Conservation (phyloP, 2,797 vertebrate species). For the Erpetoichthys calabaricus region DNA sequence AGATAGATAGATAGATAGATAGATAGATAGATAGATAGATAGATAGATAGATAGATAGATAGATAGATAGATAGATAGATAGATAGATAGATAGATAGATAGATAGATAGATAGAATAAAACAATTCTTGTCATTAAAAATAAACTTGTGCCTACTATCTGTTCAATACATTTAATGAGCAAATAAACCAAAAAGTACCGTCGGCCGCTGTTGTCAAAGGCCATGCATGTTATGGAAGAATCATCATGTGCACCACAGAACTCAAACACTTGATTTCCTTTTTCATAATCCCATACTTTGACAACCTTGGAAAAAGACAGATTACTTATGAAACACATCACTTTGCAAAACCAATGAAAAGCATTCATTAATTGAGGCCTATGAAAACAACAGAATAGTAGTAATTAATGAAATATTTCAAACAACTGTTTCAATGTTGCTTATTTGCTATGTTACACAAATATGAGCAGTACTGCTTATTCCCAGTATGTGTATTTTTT, state of each 20-base stretch:
- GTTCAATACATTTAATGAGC: background rate
- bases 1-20: too few relatives aligned
- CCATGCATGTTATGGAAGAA: slow-evolving; percentile 48
- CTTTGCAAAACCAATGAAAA: background rate
- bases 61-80: too few relatives aligned
- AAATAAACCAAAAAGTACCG: slow-evolving; percentile 27
- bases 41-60: too few relatives aligned
- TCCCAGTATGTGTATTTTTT: too few relatives aligned
- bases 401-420: background rate
- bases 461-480: too few relatives aligned
- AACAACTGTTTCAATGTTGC: too few relatives aligned
- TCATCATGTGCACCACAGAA: slow-evolving; percentile 36
- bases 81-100: too few relatives aligned
- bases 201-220: slow-evolving; percentile 48
- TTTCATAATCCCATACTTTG: slow-evolving; percentile 61
- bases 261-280: slow-evolving; percentile 45
- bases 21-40: too few relatives aligned
- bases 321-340: background rate
- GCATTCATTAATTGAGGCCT: background rate
- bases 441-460: background rate
- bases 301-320: slow-evolving; percentile 32
- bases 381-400: background rate
- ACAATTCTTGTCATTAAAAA: too few relatives aligned
- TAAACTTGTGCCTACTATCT: background rate
- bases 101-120: too few relatives aligned